Evolutionary conservation across 2,113 vertebrate genomes (phyloP), one percentile per base, ranked within the genome.

Genomic region (Ictidomys tridecemlineatus): DNA sequence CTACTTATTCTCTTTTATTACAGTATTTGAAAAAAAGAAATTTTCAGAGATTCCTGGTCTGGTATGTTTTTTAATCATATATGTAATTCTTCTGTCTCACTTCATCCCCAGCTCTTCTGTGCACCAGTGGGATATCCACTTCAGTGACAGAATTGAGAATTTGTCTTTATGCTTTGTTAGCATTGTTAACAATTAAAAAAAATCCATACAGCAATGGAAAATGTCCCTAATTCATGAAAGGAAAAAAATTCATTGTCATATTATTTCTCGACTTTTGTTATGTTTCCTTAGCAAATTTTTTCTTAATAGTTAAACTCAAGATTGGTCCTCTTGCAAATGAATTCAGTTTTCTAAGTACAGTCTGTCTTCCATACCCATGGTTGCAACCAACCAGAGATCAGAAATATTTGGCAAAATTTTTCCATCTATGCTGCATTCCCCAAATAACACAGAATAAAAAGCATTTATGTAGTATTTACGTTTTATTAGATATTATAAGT

Each of bases 111-210:
- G 37, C 30, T 53, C 1, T 12, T 2, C 89, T 67, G 32, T 48
- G 22, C 0, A 0, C 24, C 90, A 45, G 86, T 42, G 6, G 20
- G 37, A 28, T 88, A 4, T 0, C 67, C 69, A 0, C 42, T 90
- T 63, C 3, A 56, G 53, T 53, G 69, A 76, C 51, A 85, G 53
- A 53, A 65, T 82, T 83, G 70, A 96, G 45, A 61, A 84, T 48
- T 53, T 63, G 20, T n/a, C 45, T 63, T 95, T 96, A 82, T 84
- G 76, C 65, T 76, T 96, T 24, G 76, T 93, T 97, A 95, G 56
- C 37, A 58, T 95, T 96, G 96, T 95, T 98, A 96, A 53, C 93
- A 95, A 93, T 97, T 97, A 97, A 97, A 98, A 98, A 92, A 87
- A 97, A 98, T 95, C 58, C 79, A 95, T 39, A 34, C 80, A 89